Percentiles rank a stretch among this genome's conserved stretches.
Conservation (phyloP, 1,140 invertebrate genomes). For the Rhagoletis pomonella region DNA sequence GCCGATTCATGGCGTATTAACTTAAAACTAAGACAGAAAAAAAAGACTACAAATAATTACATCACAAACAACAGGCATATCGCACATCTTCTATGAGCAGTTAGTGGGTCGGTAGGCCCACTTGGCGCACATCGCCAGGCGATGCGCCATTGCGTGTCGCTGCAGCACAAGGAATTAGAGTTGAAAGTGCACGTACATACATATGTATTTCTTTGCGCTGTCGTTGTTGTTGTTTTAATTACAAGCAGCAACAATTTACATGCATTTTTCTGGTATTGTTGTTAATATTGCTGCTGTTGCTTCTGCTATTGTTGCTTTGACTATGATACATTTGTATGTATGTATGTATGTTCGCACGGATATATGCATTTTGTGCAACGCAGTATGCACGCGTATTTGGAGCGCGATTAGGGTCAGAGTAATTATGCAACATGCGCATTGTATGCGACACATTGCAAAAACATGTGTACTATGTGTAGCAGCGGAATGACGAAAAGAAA, state of each 20-base stretch:
- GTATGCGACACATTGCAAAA: slow-evolving; percentile 16
- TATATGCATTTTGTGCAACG: neutral
- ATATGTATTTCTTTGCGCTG: neutral
- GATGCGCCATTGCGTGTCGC: slow-evolving; percentile 7
- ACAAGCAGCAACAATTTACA: neutral
- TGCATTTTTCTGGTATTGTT: neutral
- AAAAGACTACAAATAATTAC: slow-evolving; percentile 6
- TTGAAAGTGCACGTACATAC: slow-evolving; percentile 21
- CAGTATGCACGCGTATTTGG: neutral
- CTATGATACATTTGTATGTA: neutral
- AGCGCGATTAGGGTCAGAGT: slow-evolving; percentile 46
- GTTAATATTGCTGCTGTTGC: too few relatives aligned
- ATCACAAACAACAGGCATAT: neutral
- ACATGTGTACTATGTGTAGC: neutral
- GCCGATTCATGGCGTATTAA: slow-evolving; percentile 31
- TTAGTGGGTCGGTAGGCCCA: neutral
- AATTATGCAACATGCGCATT: slow-evolving; percentile 49
- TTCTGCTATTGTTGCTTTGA: neutral
- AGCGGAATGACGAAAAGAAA: neutral
- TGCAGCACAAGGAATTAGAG: slow-evolving; percentile 23
- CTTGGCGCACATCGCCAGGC: neutral
- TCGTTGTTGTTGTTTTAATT: neutral
- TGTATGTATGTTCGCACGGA: too few relatives aligned
- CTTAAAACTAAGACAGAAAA: neutral
- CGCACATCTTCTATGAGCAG: neutral